A percentile compares a stretch with the other conserved stretches of the same genome.
Conservation (phyloP, 2,797 vertebrate species). For the Sebastes flavidus region DNA sequence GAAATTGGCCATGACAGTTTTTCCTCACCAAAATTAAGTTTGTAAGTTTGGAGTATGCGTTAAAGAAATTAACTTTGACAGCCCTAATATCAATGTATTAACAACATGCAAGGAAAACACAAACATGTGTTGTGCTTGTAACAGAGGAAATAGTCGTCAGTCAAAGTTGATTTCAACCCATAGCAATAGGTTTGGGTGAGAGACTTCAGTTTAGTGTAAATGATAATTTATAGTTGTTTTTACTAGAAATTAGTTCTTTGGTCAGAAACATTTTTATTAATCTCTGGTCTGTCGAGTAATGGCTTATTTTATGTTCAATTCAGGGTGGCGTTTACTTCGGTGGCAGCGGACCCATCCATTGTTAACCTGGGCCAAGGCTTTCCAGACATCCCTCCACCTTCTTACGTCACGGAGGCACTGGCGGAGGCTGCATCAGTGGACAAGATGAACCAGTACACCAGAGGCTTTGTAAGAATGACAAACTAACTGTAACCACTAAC, state of each 20-base stretch:
- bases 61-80: too few relatives aligned
- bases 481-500: not conserved
- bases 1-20: too few relatives aligned
- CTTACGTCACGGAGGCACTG: constrained; percentile 89
- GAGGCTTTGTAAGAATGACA: constrained; percentile 89
- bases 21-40: too few relatives aligned
- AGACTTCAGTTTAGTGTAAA: not conserved
- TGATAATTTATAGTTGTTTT: not conserved
- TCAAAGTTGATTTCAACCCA: not conserved
- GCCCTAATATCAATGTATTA: not conserved
- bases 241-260: not conserved
- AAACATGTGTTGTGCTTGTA: not conserved
- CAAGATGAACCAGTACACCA: constrained; percentile 93
- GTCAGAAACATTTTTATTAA: not conserved
- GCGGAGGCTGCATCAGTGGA: constrained; percentile 84
- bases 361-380: constrained; percentile 94
- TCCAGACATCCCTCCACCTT: constrained; percentile 92
- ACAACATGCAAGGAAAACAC: not conserved
- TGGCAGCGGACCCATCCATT: constrained; percentile 90
- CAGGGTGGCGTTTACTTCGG: constrained; percentile 91
- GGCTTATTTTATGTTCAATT: not conserved
- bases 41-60: too few relatives aligned
- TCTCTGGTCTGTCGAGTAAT: not conserved
- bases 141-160: not conserved
- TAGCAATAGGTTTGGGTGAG: not conserved